These are phyloP conservation scores for Solea senegalensis DNA, from an alignment of 2,113 vertebrate species.

Conservation along the genomic window DNA sequence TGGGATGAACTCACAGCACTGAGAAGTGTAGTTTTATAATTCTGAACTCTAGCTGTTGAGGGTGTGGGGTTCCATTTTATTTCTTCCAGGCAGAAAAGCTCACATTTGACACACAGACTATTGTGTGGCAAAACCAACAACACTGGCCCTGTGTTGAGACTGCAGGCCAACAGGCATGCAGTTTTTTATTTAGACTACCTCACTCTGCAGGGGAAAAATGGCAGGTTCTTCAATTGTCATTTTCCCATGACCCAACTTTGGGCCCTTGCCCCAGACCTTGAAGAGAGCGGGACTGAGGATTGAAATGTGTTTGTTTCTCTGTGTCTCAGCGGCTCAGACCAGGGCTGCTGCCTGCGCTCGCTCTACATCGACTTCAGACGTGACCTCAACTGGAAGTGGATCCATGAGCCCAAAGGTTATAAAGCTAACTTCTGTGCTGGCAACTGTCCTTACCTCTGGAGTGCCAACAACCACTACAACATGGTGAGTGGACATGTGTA, in stretches of 20 bases:
- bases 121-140: conserved; percentile 56
- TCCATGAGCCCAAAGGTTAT: conserved; percentile 86
- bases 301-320: conserved; percentile 33
- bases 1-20: conserved; percentile 21
- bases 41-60: conserved; percentile 32
- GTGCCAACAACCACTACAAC: conserved; percentile 86
- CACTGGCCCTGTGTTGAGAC: conserved; percentile 67
- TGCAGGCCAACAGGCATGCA: conserved; percentile 39
- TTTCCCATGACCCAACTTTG: conserved; percentile 64
- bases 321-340: conserved; percentile 74
- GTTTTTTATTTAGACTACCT: conserved; percentile 70
- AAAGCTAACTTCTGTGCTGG: conserved; percentile 86
- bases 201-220: conserved; percentile 55
- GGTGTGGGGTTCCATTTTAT: conserved; percentile 28
- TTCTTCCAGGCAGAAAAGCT: conserved; percentile 14
- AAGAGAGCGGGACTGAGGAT: conserved; percentile 19
- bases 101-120: conserved; percentile 33
- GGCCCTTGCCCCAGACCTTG: conserved; percentile 7
- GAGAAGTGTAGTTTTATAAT: conserved; percentile 33
- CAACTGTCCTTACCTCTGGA: conserved; percentile 86
- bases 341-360: conserved; percentile 83
- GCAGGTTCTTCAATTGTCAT: conserved; percentile 41
- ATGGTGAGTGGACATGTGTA: conserved; percentile 69
- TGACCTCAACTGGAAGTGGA: conserved; percentile 89
- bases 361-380: conserved; percentile 86